Evolutionary conservation across 1,140 invertebrate species (phyloP).

Genomic region (Saccostrea cuccullata): DNA sequence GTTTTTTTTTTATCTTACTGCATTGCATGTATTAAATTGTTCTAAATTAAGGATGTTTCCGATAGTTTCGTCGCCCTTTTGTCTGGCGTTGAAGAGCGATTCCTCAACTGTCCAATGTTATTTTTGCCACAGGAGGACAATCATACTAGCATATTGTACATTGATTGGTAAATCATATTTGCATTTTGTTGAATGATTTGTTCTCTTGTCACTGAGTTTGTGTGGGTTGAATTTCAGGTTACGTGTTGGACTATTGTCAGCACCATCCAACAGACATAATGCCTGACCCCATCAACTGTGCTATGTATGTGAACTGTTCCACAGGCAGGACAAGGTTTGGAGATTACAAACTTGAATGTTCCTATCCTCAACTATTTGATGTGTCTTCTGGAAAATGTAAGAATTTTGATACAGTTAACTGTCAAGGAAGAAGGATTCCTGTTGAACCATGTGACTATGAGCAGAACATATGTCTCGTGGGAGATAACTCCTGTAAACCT

Average conservation of each 20-base stretch:
- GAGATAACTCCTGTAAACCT: constrained; percentile 51
- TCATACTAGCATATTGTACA: no score
- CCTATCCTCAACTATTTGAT: constrained; percentile 66
- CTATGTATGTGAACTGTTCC: constrained; percentile 49
- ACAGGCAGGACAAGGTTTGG: constrained; percentile 54
- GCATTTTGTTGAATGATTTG: no score
- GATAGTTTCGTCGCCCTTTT: no score
- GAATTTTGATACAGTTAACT: constrained; percentile 65
- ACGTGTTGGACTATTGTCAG: constrained; percentile 55
- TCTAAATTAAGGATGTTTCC: no score
- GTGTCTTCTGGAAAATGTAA: constrained; percentile 54
- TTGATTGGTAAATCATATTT: no score
- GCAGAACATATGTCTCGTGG: constrained; percentile 48
- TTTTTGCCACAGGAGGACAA: no score
- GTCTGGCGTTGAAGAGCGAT: no score
- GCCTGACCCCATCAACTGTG: constrained; percentile 46
- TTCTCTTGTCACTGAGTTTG: no score
- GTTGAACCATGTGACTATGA: constrained; percentile 72
- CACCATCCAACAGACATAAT: constrained; percentile 46
- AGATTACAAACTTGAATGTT: constrained; percentile 65
- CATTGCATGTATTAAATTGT: no score
- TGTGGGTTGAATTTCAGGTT: constrained; percentile 1
- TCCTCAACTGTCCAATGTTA: no score
- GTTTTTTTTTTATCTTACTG: no score
- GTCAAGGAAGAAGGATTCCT: constrained; percentile 64